A percentile compares a stretch with the other conserved stretches of the same genome.
phyloP scores from a whole-genome alignment of 2,113 vertebrate genomes.

The Merops nubicus region DNA sequence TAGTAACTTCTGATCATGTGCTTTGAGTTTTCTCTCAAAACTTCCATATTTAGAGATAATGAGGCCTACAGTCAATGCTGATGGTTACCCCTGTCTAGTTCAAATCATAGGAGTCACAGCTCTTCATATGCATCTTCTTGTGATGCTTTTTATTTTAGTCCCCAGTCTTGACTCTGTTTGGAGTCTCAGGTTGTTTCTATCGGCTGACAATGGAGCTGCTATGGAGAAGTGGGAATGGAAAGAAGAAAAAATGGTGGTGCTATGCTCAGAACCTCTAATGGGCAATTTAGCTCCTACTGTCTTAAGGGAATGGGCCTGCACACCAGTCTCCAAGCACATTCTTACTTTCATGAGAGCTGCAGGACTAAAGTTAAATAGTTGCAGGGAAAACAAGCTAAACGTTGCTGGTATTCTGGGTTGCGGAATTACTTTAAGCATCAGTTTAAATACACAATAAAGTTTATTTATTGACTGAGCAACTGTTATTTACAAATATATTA shows the following conservation, averaged over 20 bases:
- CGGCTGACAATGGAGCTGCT: not conserved
- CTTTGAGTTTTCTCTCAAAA: not conserved
- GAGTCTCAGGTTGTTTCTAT: not conserved
- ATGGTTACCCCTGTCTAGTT: not conserved
- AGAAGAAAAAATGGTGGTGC: not conserved
- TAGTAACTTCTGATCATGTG: fast-evolving
- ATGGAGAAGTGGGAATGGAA: not conserved
- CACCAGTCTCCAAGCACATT: not conserved
- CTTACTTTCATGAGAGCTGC: not conserved
- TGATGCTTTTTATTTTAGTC: not conserved
- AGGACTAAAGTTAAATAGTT: not conserved
- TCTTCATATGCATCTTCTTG: not conserved
- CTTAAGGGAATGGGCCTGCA: not conserved
- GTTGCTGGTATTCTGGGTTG: not conserved
- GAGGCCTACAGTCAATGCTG: not conserved
- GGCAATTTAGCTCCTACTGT: not conserved
- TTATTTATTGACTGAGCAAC: constrained; percentile 2
- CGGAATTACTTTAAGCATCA: constrained; percentile 15
- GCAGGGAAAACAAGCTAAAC: constrained; percentile 19
- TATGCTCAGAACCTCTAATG: not conserved
- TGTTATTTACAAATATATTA: constrained; percentile 15
- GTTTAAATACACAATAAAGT: constrained; percentile 31
- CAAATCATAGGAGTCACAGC: too few relatives aligned
- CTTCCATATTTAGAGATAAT: not conserved
- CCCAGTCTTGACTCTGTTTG: not conserved